Percentiles rank a stretch among this genome's conserved stretches.
Evolutionary conservation across 2,888 invertebrate genomes (phyloP).

Genomic region (Chelonus formosanus): DNA sequence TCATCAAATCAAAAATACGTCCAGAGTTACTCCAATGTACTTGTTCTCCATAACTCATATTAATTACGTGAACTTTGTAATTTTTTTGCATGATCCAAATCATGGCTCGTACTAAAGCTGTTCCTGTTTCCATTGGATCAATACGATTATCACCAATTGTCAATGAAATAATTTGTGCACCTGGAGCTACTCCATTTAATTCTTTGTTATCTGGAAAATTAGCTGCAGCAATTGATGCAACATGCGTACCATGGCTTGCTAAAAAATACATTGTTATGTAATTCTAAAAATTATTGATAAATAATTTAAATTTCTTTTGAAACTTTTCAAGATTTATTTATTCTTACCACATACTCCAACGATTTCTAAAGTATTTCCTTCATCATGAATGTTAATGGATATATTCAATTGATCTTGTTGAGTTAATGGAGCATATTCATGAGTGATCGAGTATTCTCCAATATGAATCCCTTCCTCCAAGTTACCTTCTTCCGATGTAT

Average conservation of each 20-base stretch:
- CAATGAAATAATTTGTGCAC: slow-evolving; percentile 91
- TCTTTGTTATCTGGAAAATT: slow-evolving; percentile 87
- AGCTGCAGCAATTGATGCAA: slow-evolving; percentile 94
- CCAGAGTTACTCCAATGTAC: slow-evolving; percentile 91
- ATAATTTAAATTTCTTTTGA: slow-evolving; percentile 11
- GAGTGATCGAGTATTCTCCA: slow-evolving; percentile 82
- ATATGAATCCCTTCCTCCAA: slow-evolving; percentile 79
- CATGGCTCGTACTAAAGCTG: slow-evolving; percentile 91
- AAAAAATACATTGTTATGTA: slow-evolving; percentile 47
- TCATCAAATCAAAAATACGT: slow-evolving; percentile 85
- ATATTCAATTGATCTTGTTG: slow-evolving; percentile 84
- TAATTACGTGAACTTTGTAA: slow-evolving; percentile 86
- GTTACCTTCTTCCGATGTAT: slow-evolving; percentile 84
- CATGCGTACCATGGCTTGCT: slow-evolving; percentile 98
- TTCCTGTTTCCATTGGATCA: slow-evolving; percentile 96
- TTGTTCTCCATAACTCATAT: slow-evolving; percentile 98
- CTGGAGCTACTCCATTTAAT: slow-evolving; percentile 94
- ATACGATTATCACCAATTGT: slow-evolving; percentile 94
- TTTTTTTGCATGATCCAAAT: slow-evolving; percentile 77
- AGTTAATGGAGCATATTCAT: slow-evolving; percentile 81
- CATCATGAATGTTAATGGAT: slow-evolving; percentile 89
- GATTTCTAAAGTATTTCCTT: slow-evolving; percentile 90
- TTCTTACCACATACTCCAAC: slow-evolving; percentile 93
- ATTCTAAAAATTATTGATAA: background rate
- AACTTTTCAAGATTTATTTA: slow-evolving; percentile 1